Base-by-base conservation (phyloP, 1,140 invertebrate genomes). In the Heliconius nattereri region DNA sequence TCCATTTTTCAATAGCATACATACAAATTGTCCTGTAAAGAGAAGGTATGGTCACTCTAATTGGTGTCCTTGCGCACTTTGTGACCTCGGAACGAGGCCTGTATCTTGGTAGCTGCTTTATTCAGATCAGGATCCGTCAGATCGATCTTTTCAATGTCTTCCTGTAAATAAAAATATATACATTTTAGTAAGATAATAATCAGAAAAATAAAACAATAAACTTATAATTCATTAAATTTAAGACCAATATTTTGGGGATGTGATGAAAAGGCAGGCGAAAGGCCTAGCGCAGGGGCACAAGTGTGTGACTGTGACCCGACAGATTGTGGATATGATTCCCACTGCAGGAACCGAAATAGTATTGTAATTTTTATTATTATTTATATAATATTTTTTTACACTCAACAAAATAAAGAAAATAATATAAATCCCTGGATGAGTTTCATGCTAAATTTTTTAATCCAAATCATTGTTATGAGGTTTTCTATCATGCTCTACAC, bases 21-120 rank as follows among this genome's bases (percentile, higher is more conserved):
- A 87, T 87, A 88, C 84, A 89, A 90, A 83, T 78, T 79, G 32
- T 84, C 81, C 83, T 76, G 81, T 71, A 35, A 73, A 82, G 76
- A 82, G 70, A 79, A 78, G 80, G 82, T 71, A 60, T 85, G 81
- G 85, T 71, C 85, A 85, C 74, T 80, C 87, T 91, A 92, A 82
- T 93, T 92, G 81, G 85, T 87, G 70, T 98, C 97, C 93, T 98
- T 98, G 91, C 98, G 97, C 35, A 96, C 96, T 94, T 98, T 98
- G 94, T 98, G 98, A 71, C 98, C 98, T 75, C 98, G 96, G 96
- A 98, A 98, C 70, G 98, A 98, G 52, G 98, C 98, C 93, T 99
- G 98, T 78, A 99, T 99, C 95, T 98, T 98, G 79, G 97, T 97
- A 40, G 98, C 98, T 7, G 98, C 98, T 91, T 98, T 98, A 94